A percentile compares a stretch with the other conserved stretches of the same genome.
phyloP scores from a whole-genome alignment of 2,888 invertebrate genomes.

The Eupithecia exiguata region DNA sequence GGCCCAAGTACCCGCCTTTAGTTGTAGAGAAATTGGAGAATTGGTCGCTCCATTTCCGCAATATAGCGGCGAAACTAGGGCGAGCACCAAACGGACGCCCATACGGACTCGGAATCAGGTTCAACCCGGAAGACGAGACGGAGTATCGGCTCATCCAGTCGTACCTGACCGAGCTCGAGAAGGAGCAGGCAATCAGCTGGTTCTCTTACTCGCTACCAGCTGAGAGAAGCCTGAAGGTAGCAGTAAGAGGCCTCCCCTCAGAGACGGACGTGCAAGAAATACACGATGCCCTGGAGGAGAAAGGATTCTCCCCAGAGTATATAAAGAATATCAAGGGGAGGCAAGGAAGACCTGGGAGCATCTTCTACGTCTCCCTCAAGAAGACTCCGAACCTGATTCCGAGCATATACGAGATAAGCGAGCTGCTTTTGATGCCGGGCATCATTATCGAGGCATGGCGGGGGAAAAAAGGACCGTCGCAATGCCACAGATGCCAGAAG shows the following conservation, averaged over 20 bases:
- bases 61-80: not conserved
- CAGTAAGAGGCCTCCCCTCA: not conserved
- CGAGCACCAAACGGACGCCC: constrained; percentile 12
- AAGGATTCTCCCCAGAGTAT: not conserved
- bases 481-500: not conserved
- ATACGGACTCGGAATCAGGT: not conserved
- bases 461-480: not conserved
- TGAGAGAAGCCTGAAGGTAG: not conserved
- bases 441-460: constrained; percentile 7
- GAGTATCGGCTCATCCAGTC: not conserved
- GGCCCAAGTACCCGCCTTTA: constrained; percentile 2
- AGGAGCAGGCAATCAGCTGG: not conserved
- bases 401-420: constrained; percentile 27
- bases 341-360: constrained; percentile 31
- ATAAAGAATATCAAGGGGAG: constrained; percentile 15
- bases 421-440: constrained; percentile 44
- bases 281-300: not conserved
- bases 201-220: not conserved
- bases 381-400: constrained; percentile 28
- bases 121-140: not conserved
- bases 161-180: not conserved
- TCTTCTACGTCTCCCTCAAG: constrained; percentile 34
- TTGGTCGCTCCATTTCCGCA: constrained; percentile 18
- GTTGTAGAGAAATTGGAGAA: constrained; percentile 16
- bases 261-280: not conserved